Base-by-base conservation (phyloP, 1,140 invertebrate genomes). In the Mycetomoellerius zeteki region DNA sequence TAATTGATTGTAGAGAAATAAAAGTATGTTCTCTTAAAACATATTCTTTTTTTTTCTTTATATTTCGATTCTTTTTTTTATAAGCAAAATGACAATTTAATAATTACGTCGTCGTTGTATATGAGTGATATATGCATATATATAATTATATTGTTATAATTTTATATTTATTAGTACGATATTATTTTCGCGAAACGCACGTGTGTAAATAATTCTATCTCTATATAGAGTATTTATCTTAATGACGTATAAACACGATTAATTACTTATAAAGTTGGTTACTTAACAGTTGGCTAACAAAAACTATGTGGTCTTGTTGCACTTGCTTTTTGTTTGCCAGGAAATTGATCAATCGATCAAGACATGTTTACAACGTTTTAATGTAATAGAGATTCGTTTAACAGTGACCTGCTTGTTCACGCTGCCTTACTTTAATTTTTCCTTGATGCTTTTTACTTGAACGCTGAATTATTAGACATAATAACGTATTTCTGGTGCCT, bases 401-500 rank as follows among this genome's bases (percentile, higher is more conserved):
- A 72, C 52, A 16, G 47, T 27, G 78, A 56, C 30, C 65, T 37
- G 47, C 16, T 81, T 54, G 47, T 24, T 12, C 47, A 54, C 56
- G 64, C 65, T 33, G 8, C 8, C 10, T n/a, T 30, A 47, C 27
- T 60, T 84, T 27, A 50, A 75, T 14, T 50, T 84, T 73, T 73
- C 43, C 37, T 24, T n/a, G 21, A 14, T 47, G 24, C 21, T 24
- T 60, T 50, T 73, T 33, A 24, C 12, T 62, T 21, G 24, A 71
- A 56, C 14, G 67, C 24, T 60, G 19, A 72, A 73, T 84, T 73
- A 73, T 73, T 43, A 69, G 54, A 75, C 37, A 8, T 50, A 82
- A 82, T 82, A 73, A 73, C 43, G 54, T 81, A 58, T 82, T 82
- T 82, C 67, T 60, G 37, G 67, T 73, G 24, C 60, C 58, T 86